phyloP scores from a whole-genome alignment of 2,888 invertebrate genomes.

The Lasioglossum pauxillum region DNA sequence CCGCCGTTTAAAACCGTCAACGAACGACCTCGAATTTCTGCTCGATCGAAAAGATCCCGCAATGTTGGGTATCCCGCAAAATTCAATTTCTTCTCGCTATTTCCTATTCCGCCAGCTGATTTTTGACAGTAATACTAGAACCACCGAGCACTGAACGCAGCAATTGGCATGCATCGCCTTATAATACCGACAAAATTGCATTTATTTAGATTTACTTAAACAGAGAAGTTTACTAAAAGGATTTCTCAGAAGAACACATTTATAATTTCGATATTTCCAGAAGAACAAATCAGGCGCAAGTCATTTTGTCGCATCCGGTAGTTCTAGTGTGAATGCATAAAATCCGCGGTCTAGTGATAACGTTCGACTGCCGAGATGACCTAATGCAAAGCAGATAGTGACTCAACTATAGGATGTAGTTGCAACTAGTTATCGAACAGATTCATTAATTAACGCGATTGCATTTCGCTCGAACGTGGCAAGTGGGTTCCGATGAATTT shows the following conservation, averaged over 20 bases:
- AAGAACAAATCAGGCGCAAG: too few relatives aligned
- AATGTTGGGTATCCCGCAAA: neutral
- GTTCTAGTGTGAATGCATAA: neutral
- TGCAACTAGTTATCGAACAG: neutral
- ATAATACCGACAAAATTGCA: too few relatives aligned
- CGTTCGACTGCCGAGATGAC: neutral
- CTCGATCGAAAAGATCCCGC: neutral
- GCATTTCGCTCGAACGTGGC: neutral
- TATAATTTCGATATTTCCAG: too few relatives aligned
- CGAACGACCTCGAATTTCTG: neutral
- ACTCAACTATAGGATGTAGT: neutral
- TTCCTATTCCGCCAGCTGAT: neutral
- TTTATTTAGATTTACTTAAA: too few relatives aligned
- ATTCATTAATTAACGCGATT: neutral
- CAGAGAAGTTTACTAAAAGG: too few relatives aligned
- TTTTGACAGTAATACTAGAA: too few relatives aligned
- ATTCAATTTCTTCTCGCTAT: neutral
- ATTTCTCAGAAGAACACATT: too few relatives aligned
- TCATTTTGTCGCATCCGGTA: too few relatives aligned
- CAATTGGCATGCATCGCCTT: too few relatives aligned
- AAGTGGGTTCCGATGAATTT: conserved; percentile 37
- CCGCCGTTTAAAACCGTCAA: neutral
- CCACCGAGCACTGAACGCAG: too few relatives aligned
- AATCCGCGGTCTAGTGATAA: neutral
- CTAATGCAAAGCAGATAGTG: neutral